Percentiles rank a stretch among this genome's conserved stretches.
Evolutionary conservation across 2,888 invertebrate genomes (phyloP).

Genomic region (Yponomeuta evonymella): DNA sequence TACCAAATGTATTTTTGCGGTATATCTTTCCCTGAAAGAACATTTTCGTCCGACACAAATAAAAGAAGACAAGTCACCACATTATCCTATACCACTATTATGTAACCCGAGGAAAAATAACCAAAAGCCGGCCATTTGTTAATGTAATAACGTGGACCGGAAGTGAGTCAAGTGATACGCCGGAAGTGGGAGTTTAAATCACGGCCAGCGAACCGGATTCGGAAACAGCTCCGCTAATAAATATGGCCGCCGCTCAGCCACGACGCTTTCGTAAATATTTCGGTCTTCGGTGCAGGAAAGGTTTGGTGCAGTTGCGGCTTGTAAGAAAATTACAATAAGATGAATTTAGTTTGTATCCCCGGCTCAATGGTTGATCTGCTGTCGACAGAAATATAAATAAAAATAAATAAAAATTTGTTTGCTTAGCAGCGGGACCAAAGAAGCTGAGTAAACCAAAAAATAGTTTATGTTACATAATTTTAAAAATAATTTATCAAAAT

Average conservation of each 20-base stretch:
- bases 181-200: constrained; percentile 57
- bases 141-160: constrained; percentile 39
- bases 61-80: background rate
- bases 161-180: constrained; percentile 45
- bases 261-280: constrained; percentile 15
- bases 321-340: background rate
- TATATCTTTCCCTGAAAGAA: too few species aligned
- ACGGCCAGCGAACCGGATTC: constrained; percentile 39
- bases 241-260: constrained; percentile 44
- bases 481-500: too few species aligned
- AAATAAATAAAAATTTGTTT: too few species aligned
- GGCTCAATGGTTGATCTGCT: too few species aligned
- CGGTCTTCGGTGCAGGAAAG: background rate
- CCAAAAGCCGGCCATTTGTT: constrained; percentile 18
- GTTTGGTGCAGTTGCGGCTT: background rate
- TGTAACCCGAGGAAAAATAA: background rate
- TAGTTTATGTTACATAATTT: too few species aligned
- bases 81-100: background rate
- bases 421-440: too few species aligned
- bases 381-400: too few species aligned
- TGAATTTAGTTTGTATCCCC: too few species aligned
- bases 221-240: constrained; percentile 49
- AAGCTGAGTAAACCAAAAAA: too few species aligned
- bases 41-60: background rate
- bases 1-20: too few species aligned